phyloP scores from a whole-genome alignment of 2,113 vertebrate species.

The Artemisiospiza belli region DNA sequence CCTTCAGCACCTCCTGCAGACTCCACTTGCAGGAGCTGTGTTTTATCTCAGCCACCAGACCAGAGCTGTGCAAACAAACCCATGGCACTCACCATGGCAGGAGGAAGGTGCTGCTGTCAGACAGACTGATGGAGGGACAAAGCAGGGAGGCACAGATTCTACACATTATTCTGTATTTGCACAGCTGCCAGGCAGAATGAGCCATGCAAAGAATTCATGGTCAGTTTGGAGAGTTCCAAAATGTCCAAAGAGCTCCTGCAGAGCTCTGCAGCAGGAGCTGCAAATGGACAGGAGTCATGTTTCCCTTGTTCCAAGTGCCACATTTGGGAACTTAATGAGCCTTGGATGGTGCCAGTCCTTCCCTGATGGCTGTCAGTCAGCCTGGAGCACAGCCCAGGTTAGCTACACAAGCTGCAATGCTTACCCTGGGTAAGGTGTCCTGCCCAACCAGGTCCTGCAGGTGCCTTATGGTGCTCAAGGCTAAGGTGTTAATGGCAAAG shows the following conservation, averaged over 20 bases:
- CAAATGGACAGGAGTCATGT: not conserved
- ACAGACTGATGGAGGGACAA: not conserved
- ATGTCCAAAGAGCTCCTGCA: not conserved
- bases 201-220: not conserved
- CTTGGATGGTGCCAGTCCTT: not conserved
- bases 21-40: not conserved
- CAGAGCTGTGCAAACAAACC: not conserved
- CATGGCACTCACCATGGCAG: rapidly evolving
- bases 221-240: not conserved
- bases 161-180: not conserved
- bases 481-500: constrained; percentile 94
- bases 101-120: not conserved
- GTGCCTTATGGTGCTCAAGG: constrained; percentile 91
- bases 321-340: not conserved
- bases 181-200: not conserved
- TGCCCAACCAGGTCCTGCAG: constrained; percentile 94
- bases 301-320: not conserved
- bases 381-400: rapidly evolving
- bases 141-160: not conserved
- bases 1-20: not conserved
- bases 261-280: not conserved
- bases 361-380: not conserved
- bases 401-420: not conserved
- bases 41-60: not conserved
- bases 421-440: constrained; percentile 93